Conservation (phyloP, 2,113 vertebrate genomes). For the Speoplatyrhinus poulsoni region DNA sequence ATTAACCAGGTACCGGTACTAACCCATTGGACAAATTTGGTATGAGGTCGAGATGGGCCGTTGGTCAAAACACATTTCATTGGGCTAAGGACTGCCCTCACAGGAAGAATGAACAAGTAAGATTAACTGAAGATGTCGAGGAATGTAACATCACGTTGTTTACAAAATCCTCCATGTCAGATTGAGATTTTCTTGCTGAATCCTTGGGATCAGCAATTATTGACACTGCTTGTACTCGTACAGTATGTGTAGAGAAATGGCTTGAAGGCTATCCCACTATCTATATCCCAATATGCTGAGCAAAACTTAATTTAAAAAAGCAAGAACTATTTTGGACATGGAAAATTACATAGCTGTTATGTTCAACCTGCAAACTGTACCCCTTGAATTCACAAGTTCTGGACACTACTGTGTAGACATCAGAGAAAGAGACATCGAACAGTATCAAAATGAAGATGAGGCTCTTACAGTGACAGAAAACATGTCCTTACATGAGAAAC, state of each 20-base stretch:
- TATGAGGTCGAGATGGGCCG: conserved; percentile 3
- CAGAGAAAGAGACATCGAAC: too few relatives aligned
- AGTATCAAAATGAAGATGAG: too few relatives aligned
- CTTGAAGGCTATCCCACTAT: conserved; percentile 8
- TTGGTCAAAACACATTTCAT: conserved; percentile 25
- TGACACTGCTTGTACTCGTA: conserved; percentile 19
- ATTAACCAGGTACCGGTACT: too few relatives aligned
- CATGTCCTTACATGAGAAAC: too few relatives aligned
- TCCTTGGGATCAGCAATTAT: conserved; percentile 27
- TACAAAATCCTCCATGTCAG: conserved; percentile 10
- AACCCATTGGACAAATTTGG: not conserved
- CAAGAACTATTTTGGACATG: too few relatives aligned
- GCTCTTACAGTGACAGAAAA: too few relatives aligned
- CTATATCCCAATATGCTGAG: too few relatives aligned
- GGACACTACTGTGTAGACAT: too few relatives aligned
- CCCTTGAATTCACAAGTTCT: too few relatives aligned
- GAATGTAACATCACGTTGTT: conserved; percentile 17
- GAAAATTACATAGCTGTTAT: too few relatives aligned
- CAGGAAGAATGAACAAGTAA: conserved; percentile 17
- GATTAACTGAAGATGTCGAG: conserved; percentile 13
- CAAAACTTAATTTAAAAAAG: too few relatives aligned
- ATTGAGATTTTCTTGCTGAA: not conserved
- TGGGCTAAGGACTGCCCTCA: conserved; percentile 29
- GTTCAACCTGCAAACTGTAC: too few relatives aligned
- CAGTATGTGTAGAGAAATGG: conserved; percentile 28